Evolutionary conservation across 2,888 invertebrate species (phyloP).

Genomic region (Prenolepis imparis): DNA sequence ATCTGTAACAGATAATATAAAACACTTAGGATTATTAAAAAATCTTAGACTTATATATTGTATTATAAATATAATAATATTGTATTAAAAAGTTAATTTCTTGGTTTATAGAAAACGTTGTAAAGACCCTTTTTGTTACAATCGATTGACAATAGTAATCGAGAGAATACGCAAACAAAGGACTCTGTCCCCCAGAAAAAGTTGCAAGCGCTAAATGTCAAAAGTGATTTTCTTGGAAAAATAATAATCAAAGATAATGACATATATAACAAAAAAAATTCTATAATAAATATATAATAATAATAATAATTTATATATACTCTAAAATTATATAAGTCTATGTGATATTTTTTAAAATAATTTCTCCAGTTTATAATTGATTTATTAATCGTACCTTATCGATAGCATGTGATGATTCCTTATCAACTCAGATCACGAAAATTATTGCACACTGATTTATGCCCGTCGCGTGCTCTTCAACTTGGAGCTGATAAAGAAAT

Average conservation of each 20-base stretch:
- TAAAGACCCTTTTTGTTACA: background rate
- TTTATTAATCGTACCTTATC: conserved; percentile 80
- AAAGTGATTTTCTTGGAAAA: background rate
- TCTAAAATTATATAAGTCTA: background rate
- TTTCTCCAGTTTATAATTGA: background rate
- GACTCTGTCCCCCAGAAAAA: background rate
- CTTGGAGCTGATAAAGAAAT: background rate
- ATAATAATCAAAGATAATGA: background rate
- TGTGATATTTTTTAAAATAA: background rate
- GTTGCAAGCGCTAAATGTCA: conserved; percentile 21
- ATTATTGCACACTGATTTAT: conserved; percentile 2
- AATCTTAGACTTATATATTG: background rate
- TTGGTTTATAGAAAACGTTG: background rate
- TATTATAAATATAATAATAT: background rate
- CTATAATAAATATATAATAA: conserved; percentile 4
- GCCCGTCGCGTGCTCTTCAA: background rate
- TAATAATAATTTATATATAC: background rate
- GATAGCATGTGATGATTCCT: conserved; percentile 81
- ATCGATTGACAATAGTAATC: conserved; percentile 22
- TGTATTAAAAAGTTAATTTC: background rate
- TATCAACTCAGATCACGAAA: conserved; percentile 16
- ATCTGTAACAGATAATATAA: conserved; percentile 69
- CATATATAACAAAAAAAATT: background rate
- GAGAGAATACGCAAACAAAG: conserved; percentile 20
- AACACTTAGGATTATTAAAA: background rate